A percentile compares a stretch with the other conserved stretches of the same genome.
Evolutionary conservation across 2,888 invertebrate species (phyloP).

Genomic region (Beris chalybata): DNA sequence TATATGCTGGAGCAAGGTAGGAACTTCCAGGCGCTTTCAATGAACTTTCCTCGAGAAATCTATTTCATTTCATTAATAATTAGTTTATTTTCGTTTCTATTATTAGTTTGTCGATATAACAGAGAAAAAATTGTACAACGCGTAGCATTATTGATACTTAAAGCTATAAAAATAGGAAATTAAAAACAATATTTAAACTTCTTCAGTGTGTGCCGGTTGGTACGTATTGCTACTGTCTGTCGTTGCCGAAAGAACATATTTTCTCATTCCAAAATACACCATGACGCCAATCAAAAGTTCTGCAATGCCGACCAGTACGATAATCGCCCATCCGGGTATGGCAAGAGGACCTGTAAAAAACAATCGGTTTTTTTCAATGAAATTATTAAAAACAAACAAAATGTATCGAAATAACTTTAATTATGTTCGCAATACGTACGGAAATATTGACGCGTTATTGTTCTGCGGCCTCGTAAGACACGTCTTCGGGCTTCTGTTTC

Average conservation of each 20-base stretch:
- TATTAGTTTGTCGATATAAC: too few relatives aligned
- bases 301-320: conserved; percentile 67
- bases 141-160: too few relatives aligned
- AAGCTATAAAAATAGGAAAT: too few relatives aligned
- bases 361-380: background rate
- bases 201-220: conserved; percentile 51
- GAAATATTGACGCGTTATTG: conserved; percentile 75
- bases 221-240: conserved; percentile 51
- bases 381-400: conserved; percentile 14
- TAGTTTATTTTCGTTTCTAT: too few relatives aligned
- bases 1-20: too few relatives aligned
- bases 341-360: conserved; percentile 60
- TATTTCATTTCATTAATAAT: too few relatives aligned
- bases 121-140: too few relatives aligned
- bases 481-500: conserved; percentile 78
- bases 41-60: too few relatives aligned
- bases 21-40: too few relatives aligned
- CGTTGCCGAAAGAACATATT: conserved; percentile 61
- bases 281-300: conserved; percentile 72
- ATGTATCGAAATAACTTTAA: background rate
- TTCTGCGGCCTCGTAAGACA: conserved; percentile 76
- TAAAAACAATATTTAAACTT: conserved; percentile 41
- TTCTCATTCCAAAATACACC: conserved; percentile 69
- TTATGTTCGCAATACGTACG: conserved; percentile 63
- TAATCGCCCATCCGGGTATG: conserved; percentile 78